Conservation (phyloP, 2,888 invertebrate genomes). For the Hyppa rectilinea region DNA sequence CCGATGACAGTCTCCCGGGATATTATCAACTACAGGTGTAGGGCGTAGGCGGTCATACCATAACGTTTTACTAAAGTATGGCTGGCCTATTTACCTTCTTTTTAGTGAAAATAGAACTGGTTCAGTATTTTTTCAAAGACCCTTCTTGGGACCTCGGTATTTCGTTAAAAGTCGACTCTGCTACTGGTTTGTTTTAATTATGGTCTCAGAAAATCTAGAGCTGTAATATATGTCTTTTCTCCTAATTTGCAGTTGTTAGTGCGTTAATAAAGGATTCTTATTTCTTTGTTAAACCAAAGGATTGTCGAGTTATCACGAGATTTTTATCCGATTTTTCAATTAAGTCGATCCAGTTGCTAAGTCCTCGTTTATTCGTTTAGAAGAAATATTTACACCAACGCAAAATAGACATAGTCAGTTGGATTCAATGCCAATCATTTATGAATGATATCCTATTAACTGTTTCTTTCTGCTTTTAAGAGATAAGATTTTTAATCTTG, state of each 20-base stretch:
- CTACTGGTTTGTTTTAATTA: conserved; percentile 14
- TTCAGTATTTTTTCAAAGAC: conserved; percentile 1
- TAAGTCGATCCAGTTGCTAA: conserved; percentile 2
- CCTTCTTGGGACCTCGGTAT: not conserved
- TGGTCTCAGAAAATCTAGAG: conserved; percentile 24
- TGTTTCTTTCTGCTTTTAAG: conserved; percentile 20
- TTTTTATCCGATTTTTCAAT: conserved; percentile 4
- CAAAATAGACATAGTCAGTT: conserved; percentile 31
- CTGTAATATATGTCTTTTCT: conserved; percentile 6
- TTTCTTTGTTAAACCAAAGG: conserved; percentile 3
- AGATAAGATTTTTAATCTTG: conserved; percentile 10
- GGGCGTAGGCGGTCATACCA: conserved; percentile 45
- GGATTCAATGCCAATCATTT: conserved; percentile 32
- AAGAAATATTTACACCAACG: conserved; percentile 27
- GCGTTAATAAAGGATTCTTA: conserved; percentile 11
- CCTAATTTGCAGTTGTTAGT: conserved; percentile 14
- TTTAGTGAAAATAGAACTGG: conserved; percentile 17
- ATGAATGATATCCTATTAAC: conserved; percentile 21
- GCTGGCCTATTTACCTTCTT: conserved; percentile 31
- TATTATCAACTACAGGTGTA: conserved; percentile 49
- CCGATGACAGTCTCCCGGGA: conserved; percentile 41
- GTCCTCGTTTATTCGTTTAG: conserved; percentile 15
- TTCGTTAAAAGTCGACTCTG: not conserved
- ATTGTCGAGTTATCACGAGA: conserved; percentile 17
- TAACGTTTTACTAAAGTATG: conserved; percentile 32